phyloP scores from a whole-genome alignment of 2,797 vertebrate species.

The Hippocampus kuda region DNA sequence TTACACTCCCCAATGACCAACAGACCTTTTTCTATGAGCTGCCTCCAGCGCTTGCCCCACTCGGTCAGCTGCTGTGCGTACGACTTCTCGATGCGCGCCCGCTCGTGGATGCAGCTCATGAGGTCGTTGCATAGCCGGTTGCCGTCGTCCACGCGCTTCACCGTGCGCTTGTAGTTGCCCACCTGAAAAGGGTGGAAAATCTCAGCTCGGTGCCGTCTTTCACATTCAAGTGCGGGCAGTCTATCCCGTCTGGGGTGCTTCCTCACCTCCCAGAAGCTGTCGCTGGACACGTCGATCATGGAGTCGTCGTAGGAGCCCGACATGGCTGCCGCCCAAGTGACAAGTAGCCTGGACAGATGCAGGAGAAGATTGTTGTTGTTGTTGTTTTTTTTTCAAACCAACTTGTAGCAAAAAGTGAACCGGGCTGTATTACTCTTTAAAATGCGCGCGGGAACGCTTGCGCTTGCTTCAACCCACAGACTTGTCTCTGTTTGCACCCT shows the following conservation, averaged over 20 bases:
- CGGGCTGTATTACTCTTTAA: background rate
- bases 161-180: constrained; percentile 92
- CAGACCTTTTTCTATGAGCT: constrained; percentile 88
- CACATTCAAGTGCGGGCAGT: background rate
- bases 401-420: background rate
- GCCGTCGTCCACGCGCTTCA: constrained; percentile 90
- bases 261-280: constrained; percentile 98
- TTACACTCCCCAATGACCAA: background rate
- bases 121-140: constrained; percentile 84
- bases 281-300: constrained; percentile 89
- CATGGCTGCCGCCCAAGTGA: constrained; percentile 65
- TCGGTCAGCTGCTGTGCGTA: constrained; percentile 94
- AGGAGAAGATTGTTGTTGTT: background rate
- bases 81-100: constrained; percentile 87
- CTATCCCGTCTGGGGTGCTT: background rate
- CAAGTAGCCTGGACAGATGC: constrained; percentile 32
- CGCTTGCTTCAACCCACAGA: constrained; percentile 47
- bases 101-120: constrained; percentile 92
- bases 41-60: constrained; percentile 93
- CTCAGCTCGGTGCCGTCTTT: background rate
- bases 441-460: constrained; percentile 31
- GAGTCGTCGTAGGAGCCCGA: constrained; percentile 84
- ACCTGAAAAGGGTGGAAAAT: constrained; percentile 60
- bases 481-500: constrained; percentile 40
- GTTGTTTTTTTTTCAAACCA: background rate